Evolutionary conservation across 2,888 invertebrate genomes (phyloP).

Genomic region (Pollenia angustigena): DNA sequence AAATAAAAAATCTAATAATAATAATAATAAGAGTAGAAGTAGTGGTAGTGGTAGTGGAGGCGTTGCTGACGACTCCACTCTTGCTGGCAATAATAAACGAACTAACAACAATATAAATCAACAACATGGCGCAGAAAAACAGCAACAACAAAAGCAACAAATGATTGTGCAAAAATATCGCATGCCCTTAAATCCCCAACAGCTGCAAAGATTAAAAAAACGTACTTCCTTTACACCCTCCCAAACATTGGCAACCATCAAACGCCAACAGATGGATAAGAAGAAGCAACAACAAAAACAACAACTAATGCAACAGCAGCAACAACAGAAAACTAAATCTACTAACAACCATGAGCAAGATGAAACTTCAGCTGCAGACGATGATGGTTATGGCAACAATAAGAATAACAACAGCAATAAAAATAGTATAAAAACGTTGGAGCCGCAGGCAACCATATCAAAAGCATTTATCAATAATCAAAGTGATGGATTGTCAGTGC

Average conservation of each 20-base stretch:
- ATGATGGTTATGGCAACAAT: conserved; percentile 14
- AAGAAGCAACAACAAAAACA: conserved; percentile 73
- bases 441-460: conserved; percentile 71
- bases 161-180: conserved; percentile 73
- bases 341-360: conserved; percentile 52
- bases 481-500: conserved; percentile 80
- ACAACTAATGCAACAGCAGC: conserved; percentile 66
- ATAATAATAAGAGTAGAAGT: conserved; percentile 46
- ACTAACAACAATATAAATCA: conserved; percentile 75
- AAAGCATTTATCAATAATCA: conserved; percentile 80
- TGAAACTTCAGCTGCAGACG: conserved; percentile 66
- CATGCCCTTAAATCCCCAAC: conserved; percentile 77
- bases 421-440: conserved; percentile 67
- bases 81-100: conserved; percentile 75
- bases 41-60: conserved; percentile 49
- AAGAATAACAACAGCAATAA: conserved; percentile 62
- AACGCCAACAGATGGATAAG: conserved; percentile 78
- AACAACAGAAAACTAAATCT: conserved; percentile 64
- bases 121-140: conserved; percentile 73
- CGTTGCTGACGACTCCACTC: conserved; percentile 60
- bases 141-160: conserved; percentile 70
- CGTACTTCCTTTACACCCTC: conserved; percentile 83
- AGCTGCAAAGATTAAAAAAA: conserved; percentile 81
- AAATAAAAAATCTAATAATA: conserved; percentile 75
- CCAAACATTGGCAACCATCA: conserved; percentile 81